Base-by-base conservation (phyloP, 2,797 vertebrate genomes). In the Hemibagrus guttatus region DNA sequence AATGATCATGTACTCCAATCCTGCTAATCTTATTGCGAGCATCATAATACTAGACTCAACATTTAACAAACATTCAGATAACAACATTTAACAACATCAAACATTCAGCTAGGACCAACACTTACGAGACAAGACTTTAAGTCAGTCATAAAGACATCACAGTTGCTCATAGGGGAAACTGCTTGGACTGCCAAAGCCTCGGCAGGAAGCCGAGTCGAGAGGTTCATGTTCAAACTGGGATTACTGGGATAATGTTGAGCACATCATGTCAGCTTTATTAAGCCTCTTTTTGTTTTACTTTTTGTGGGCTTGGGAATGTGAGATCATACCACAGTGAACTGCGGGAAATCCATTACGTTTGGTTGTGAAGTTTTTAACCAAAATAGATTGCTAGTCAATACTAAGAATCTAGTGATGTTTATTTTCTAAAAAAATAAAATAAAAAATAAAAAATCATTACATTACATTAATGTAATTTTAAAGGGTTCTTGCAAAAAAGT, bases 61-160 rank as follows among this genome's bases (percentile, higher is more conserved):
- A 71, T 66, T 85, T 39, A 68, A 76, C 46, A 81, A 81, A 81
- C 79, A 64, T 49, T 46, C 11, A 39, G 12, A 12, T 80, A n/a
- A 39, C 6, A 35, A 76, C 56, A 71, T 66, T 85, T 39, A 68
- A 76, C 46, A 81, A 81, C 1, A 4, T 61, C 6, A 81, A 81
- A 81, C 78, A 63, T 49, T 46, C 11, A 39, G 12, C 21, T 80
- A 46, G 23, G 31, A 59, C 39, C 42, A 81, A 71, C 85, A 83
- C 66, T 74, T 52, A 79, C 26, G 59, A 31, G 28, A 83, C 81
- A 72, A 66, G 42, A 63, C 56, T n/a, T 26, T 46, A 85, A 75
- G 80, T 69, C 28, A 72, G 17, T 11, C 59, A 81, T 39, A 12
- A 58, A 71, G 63, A 80, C 35, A 58, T 21, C 9, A 85, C 12